Conservation (phyloP, 2,797 vertebrate genomes). For the Distichodus sexfasciatus region DNA sequence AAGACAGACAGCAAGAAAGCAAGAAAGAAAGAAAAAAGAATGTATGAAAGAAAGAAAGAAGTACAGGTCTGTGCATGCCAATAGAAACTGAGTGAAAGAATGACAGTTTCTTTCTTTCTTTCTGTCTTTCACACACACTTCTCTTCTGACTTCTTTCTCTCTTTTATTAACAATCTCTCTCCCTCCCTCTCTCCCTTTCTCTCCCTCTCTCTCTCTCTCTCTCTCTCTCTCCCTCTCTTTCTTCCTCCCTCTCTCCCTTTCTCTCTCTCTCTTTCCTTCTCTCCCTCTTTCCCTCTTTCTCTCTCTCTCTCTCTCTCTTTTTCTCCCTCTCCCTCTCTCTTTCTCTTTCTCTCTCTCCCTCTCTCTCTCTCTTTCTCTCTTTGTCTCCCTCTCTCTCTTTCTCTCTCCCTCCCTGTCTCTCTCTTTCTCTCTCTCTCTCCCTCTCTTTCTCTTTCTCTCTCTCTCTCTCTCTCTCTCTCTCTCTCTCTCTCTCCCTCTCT, state of each 20-base stretch:
- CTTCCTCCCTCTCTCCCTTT: too few relatives aligned
- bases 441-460: constrained; percentile 44
- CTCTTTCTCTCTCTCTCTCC: background rate
- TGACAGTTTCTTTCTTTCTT: constrained; percentile 42
- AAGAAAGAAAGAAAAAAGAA: background rate
- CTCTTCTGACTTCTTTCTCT: too few relatives aligned
- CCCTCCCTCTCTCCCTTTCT: too few relatives aligned
- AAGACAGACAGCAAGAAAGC: background rate
- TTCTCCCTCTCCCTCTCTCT: background rate
- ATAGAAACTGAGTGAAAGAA: constrained; percentile 70
- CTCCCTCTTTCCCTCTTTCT: background rate
- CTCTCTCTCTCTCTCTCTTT: background rate
- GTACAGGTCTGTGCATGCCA: too few relatives aligned
- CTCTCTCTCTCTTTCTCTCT: background rate
- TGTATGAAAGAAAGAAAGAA: too few relatives aligned
- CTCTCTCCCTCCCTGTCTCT: background rate
- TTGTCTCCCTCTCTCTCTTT: background rate
- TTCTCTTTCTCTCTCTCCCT: background rate
- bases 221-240: too few relatives aligned
- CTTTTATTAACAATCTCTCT: too few relatives aligned
- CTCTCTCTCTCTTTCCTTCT: too few relatives aligned
- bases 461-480: constrained; percentile 40
- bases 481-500: constrained; percentile 57
- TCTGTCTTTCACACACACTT: too few relatives aligned
- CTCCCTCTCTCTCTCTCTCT: too few relatives aligned